Evolutionary conservation across 2,888 invertebrate species (phyloP), one percentile per base, ranked within the genome.

Genomic region (Clistopyga incitator): DNA sequence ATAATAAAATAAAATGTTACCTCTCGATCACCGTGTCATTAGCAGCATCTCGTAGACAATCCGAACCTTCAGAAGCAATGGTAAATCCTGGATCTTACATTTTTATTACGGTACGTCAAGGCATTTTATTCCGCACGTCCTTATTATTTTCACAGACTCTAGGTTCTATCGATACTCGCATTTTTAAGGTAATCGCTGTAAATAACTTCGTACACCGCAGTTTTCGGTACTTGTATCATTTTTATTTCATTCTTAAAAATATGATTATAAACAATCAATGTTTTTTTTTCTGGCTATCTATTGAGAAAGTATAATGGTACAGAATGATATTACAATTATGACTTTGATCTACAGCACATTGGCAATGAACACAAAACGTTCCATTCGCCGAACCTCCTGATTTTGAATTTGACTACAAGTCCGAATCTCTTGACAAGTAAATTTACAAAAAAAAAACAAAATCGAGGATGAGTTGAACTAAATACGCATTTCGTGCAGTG

Each of bases 1-100:
- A 88, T 90, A 90, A 90, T 90, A 90, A 90, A 90, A 88, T 88
- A 90, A 72, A 89, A 87, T 90, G 88, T 90, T 90, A 87, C 87
- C 88, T 88, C 86, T 88, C 85, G 77, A 81, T 20, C 42, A 78
- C 77, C 65, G 83, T 71, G 47, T 87, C 72, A 65, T 87, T 79
- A 67, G 61, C 47, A 61, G 52, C 47, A 18, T 76, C 34, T 56
- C 54, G 56, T 54, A 42, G 52, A 78, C 50, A 56, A 65, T 38
- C n/a, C 61, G 72, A 47, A 23, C 56, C 52, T 23, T 45, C 59
- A n/a, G 42, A 45, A 42, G 64, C 65, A 6, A 38, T 45, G 34
- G 2, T 11, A 25, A 56, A 56, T 56, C 25, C 13, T 15, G 2
- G 34, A 61, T 6, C 29, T 34, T 34, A 6, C 29, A 34, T 11